Evolutionary conservation across 2,888 invertebrate genomes (phyloP), one percentile per base, ranked within the genome.

Genomic region (Trimorus sp.): DNA sequence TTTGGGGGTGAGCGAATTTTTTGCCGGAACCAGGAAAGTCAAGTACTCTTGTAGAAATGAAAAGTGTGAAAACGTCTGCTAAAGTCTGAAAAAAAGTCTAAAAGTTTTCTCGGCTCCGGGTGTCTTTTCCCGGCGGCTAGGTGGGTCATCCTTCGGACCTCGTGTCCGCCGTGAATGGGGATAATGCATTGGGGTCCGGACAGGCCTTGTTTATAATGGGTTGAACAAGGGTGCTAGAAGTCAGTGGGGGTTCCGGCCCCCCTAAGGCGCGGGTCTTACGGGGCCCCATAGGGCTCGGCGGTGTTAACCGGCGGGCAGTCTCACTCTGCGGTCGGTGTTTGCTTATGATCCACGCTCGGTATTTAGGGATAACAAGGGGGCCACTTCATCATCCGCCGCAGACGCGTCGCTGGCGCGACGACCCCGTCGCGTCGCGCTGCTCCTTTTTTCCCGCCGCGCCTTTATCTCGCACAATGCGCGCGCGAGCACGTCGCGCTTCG

Each of bases 151-250:
- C 26, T 26, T 4, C 26, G 26, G 26, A 26, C 26, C 2, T 1
- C 26, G 26, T 26, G 26, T 26, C 26, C 26, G 26, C 2, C 26
- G 26, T 26, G 26, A 26, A 26, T 26, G 26, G 26, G 26, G 26
- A 26, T 26, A 26, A 26, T 26, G 26, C 26, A 26, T 3, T 26
- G 26, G 26, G 26, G 26, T 26, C 26, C 26, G 26, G 89, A 88
- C 87, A 87, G 87, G 87, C 86, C 90, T 90, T 90, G 90, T 91
- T 91, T 90, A 90, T 90, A 91, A 91, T 90, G 88, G 89, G 88
- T 88, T 88, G 90, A 91, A 91, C 90, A 90, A 90, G 91, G 90
- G 91, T 90, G 91, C 90, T 90, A 90, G 90, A 90, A 89, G 88
- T 86, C 91, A 91, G 89, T 90, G 89, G 90, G 90, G 88, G 89